Percentiles rank a stretch among this genome's conserved stretches.
Evolutionary conservation across 1,140 invertebrate genomes (phyloP).

Genomic region (Pteromalus puparum): DNA sequence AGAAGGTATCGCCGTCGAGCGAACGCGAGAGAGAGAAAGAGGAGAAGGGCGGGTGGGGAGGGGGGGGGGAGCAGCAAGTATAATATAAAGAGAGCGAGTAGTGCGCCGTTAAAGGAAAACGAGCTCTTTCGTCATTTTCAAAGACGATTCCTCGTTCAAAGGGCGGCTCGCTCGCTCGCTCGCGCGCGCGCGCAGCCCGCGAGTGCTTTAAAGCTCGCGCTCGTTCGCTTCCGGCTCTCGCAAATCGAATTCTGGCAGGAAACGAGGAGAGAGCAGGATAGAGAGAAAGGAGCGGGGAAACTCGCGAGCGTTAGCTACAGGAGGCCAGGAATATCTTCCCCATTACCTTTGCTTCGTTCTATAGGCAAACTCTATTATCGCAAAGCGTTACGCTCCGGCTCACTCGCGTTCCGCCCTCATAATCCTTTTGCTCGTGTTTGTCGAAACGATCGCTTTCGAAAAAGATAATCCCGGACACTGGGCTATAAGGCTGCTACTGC

Average conservation of each 20-base stretch:
- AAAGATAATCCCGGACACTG: slow-evolving; percentile 37
- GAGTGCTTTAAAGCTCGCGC: slow-evolving; percentile 20
- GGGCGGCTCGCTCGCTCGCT: background rate
- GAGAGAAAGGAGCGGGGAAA: background rate
- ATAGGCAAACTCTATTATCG: slow-evolving; percentile 51
- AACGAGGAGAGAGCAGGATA: background rate
- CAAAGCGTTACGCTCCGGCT: slow-evolving; percentile 39
- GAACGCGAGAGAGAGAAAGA: background rate
- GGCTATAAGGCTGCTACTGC: background rate
- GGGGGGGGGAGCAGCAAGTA: background rate
- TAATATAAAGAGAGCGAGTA: slow-evolving; percentile 12
- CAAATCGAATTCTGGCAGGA: slow-evolving; percentile 38
- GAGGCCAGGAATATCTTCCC: slow-evolving; percentile 41
- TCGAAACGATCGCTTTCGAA: slow-evolving; percentile 46
- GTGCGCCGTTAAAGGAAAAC: slow-evolving; percentile 25
- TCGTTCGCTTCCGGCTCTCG: slow-evolving; percentile 36
- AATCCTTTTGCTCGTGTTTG: slow-evolving; percentile 42
- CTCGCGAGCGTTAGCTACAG: slow-evolving; percentile 14
- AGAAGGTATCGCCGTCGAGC: slow-evolving; percentile 16
- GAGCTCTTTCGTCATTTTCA: slow-evolving; percentile 45
- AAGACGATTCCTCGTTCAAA: background rate
- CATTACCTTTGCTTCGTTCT: slow-evolving; percentile 47
- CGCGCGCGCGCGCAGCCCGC: background rate
- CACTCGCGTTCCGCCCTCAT: slow-evolving; percentile 32
- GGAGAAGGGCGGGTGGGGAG: too few species aligned